Evolutionary conservation across 2,888 invertebrate species (phyloP).

Genomic region (Colostygia pectinataria): DNA sequence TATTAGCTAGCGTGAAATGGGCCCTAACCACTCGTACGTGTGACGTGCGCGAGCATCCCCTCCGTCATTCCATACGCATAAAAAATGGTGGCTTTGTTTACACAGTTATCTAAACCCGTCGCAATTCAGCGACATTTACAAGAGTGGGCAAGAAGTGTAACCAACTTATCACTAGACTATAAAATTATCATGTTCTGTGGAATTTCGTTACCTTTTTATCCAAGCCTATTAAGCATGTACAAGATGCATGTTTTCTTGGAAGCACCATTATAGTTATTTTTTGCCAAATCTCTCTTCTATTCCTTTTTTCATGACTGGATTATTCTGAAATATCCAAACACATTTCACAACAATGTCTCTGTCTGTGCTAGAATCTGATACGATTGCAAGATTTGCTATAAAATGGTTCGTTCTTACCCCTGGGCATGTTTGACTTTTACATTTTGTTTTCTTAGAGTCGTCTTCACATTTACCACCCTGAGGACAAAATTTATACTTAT

Average conservation of each 20-base stretch:
- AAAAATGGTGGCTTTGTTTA: no score
- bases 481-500: neutral
- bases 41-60: no score
- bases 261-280: slow-evolving; percentile 25
- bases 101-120: no score
- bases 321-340: slow-evolving; percentile 44
- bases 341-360: neutral
- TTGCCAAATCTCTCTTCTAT: slow-evolving; percentile 45
- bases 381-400: no score
- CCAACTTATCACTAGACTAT: no score
- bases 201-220: slow-evolving; percentile 7
- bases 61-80: no score
- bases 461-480: slow-evolving; percentile 38
- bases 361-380: no score
- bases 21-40: no score
- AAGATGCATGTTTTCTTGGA: slow-evolving; percentile 21
- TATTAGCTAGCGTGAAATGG: no score
- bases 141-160: no score
- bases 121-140: no score
- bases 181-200: no score
- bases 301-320: slow-evolving; percentile 43
- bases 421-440: slow-evolving; percentile 46
- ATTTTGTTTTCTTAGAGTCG: slow-evolving; percentile 38
- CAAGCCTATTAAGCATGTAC: neutral
- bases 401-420: slow-evolving; percentile 42